phyloP scores from a whole-genome alignment of 2,888 invertebrate genomes.

The Himalopsyche tibetana region DNA sequence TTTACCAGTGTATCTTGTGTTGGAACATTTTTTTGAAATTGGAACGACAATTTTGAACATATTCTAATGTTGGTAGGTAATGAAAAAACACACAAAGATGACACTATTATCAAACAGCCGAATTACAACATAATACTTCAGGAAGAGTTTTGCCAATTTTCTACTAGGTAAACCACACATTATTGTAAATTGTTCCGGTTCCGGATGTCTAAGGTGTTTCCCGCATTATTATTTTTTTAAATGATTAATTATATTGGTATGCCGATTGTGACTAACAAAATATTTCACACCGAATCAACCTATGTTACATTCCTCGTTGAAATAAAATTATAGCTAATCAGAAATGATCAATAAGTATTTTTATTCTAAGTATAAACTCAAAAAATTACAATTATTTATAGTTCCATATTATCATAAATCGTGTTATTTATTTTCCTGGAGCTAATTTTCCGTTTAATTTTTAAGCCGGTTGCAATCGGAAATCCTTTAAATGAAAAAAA shows the following conservation, averaged over 20 bases:
- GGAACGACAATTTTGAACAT: background rate
- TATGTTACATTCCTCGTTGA: background rate
- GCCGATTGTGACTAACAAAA: background rate
- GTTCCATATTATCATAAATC: no score
- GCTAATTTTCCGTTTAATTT: no score
- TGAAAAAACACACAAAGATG: background rate
- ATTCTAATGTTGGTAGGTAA: background rate
- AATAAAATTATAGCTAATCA: no score
- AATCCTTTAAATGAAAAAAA: no score
- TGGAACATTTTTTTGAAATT: background rate
- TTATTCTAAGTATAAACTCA: no score
- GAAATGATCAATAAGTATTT: no score
- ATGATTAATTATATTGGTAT: background rate
- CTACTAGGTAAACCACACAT: background rate
- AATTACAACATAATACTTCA: background rate
- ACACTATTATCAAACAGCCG: background rate
- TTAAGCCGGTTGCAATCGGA: no score
- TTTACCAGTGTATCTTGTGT: background rate
- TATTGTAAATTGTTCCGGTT: background rate
- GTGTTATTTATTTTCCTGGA: no score
- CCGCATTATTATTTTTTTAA: background rate
- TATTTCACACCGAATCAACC: background rate
- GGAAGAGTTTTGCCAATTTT: background rate
- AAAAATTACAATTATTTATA: no score
- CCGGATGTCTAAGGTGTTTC: constrained; percentile 11